Percentiles rank a stretch among this genome's conserved stretches.
phyloP scores from a whole-genome alignment of 2,797 vertebrate species.

The Thripadectes ignobilis region DNA sequence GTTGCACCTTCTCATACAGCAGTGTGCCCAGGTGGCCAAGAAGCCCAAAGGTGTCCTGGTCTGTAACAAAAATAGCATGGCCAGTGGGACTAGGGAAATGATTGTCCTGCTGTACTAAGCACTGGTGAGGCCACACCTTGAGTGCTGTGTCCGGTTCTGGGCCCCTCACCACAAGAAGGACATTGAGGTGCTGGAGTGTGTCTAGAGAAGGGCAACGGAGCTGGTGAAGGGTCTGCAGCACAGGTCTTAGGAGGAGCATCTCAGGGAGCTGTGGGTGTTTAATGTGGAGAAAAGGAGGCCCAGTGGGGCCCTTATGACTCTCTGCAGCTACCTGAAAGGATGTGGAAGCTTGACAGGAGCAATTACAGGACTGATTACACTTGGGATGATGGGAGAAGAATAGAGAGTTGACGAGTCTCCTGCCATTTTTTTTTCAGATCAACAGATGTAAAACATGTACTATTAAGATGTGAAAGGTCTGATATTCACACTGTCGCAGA shows the following conservation, averaged over 20 bases:
- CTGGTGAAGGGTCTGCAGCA: not conserved
- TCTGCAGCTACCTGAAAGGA: not conserved
- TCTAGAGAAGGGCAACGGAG: not conserved
- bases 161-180: not conserved
- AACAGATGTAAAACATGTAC: not conserved
- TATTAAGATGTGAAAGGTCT: not conserved
- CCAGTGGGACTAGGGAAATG: not conserved
- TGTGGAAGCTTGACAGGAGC: not conserved
- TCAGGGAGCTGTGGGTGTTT: not conserved
- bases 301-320: accelerated
- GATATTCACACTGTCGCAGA: not conserved
- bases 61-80: not conserved
- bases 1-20: not conserved
- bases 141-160: not conserved
- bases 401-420: not conserved
- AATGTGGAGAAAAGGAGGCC: not conserved
- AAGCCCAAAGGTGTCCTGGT: not conserved
- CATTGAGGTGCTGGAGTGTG: not conserved
- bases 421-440: not conserved
- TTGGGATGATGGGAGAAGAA: not conserved
- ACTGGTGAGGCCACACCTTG: not conserved
- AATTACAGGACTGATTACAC: not conserved
- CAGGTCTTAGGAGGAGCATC: not conserved
- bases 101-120: not conserved
- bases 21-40: not conserved